These are phyloP conservation scores for Brenthis ino DNA, from an alignment of 2,888 invertebrate species.

Conservation along the genomic window DNA sequence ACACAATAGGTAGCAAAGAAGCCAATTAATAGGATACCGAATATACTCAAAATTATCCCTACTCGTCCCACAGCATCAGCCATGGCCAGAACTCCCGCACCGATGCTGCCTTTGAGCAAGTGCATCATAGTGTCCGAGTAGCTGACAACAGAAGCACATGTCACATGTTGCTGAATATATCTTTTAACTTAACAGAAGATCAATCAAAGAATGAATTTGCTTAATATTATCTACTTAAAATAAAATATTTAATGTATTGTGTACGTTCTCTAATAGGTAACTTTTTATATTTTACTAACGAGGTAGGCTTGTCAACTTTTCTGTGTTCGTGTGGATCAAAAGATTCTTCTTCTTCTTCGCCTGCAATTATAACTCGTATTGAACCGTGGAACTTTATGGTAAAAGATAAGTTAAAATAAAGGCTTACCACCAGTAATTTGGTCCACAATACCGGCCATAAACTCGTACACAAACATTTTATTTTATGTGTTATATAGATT, in stretches of 20 bases:
- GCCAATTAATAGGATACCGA: slow-evolving; percentile 84
- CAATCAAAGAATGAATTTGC: background rate
- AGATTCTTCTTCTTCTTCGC: slow-evolving; percentile 50
- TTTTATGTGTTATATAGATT: background rate
- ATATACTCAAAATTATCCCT: slow-evolving; percentile 84
- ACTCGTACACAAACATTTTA: slow-evolving; percentile 55
- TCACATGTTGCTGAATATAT: too few relatives aligned
- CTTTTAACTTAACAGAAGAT: too few relatives aligned
- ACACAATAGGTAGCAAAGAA: slow-evolving; percentile 88
- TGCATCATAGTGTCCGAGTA: slow-evolving; percentile 94
- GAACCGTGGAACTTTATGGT: background rate
- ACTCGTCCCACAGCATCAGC: slow-evolving; percentile 80
- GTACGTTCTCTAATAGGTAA: too few relatives aligned
- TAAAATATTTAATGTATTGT: too few relatives aligned
- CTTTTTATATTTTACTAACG: slow-evolving; percentile 77
- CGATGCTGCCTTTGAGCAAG: slow-evolving; percentile 94
- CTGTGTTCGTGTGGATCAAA: slow-evolving; percentile 88
- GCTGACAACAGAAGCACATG: slow-evolving; percentile 69
- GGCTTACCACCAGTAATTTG: slow-evolving; percentile 47
- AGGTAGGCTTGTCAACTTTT: slow-evolving; percentile 85
- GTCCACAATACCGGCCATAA: slow-evolving; percentile 54
- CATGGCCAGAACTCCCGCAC: slow-evolving; percentile 97
- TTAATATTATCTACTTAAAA: background rate
- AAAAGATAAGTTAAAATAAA: background rate
- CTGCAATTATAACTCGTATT: slow-evolving; percentile 36